phyloP scores from a whole-genome alignment of 1,140 invertebrate genomes.

The Subanguina moxae region DNA sequence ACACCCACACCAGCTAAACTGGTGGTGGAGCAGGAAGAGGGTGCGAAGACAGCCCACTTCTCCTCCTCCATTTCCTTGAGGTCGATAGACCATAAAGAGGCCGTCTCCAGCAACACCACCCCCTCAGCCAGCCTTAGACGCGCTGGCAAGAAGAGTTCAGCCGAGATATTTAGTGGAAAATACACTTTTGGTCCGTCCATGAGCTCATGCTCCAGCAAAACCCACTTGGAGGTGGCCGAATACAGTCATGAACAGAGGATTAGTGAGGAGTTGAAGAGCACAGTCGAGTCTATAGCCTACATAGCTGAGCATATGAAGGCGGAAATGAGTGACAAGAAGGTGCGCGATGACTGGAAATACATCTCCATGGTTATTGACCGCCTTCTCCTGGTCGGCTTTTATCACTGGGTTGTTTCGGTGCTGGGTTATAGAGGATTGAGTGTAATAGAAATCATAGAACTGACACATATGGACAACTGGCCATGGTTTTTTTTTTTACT shows the following conservation, averaged over 20 bases:
- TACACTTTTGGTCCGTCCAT: conserved; percentile 64
- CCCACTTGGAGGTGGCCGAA: conserved; percentile 86
- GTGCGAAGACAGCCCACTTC: too few relatives aligned
- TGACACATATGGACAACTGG: too few relatives aligned
- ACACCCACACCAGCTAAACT: too few relatives aligned
- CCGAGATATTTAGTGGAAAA: conserved; percentile 27
- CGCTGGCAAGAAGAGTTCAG: conserved; percentile 5
- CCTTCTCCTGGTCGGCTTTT: conserved; percentile 52
- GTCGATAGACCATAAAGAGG: too few relatives aligned
- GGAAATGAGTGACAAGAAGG: conserved; percentile 76
- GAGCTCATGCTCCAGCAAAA: conserved; percentile 62
- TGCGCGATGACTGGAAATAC: conserved; percentile 96
- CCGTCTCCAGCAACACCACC: too few relatives aligned
- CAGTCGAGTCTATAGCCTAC: conserved; percentile 62
- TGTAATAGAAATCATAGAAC: too few relatives aligned
- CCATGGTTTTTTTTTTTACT: too few relatives aligned
- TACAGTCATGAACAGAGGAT: conserved; percentile 62
- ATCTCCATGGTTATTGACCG: conserved; percentile 74
- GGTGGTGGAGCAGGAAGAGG: too few relatives aligned
- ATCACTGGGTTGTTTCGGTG: conserved; percentile 6
- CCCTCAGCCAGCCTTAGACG: neutral
- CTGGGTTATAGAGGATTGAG: too few relatives aligned
- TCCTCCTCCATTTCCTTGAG: too few relatives aligned
- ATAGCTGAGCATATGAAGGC: conserved; percentile 62
- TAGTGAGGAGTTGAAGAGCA: conserved; percentile 51